These are phyloP conservation scores for Psylliodes chrysocephalus DNA, from an alignment of 2,888 invertebrate genomes.

Conservation along the genomic window DNA sequence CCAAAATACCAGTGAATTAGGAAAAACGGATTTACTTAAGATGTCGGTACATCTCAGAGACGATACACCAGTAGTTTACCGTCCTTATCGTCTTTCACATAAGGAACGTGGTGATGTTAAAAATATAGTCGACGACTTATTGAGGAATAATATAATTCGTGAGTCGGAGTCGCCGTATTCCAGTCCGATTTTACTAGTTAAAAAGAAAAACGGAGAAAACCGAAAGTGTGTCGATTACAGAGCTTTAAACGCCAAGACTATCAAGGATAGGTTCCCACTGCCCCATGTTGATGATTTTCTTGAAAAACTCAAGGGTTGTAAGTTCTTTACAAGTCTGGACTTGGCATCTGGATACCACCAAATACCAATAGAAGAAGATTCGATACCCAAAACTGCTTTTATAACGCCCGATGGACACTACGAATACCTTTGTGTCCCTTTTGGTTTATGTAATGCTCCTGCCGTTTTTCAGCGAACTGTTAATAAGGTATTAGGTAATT, in stretches of 20 bases:
- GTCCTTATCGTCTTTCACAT: constrained; percentile 49
- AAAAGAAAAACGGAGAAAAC: constrained; percentile 45
- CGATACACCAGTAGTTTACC: constrained; percentile 49
- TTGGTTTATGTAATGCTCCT: constrained; percentile 40
- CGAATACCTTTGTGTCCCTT: constrained; percentile 32
- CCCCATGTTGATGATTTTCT: constrained; percentile 56
- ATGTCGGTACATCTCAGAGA: constrained; percentile 45
- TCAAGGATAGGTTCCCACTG: constrained; percentile 54
- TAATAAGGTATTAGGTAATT: constrained; percentile 11
- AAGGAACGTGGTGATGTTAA: constrained; percentile 42
- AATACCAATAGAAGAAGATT: constrained; percentile 49
- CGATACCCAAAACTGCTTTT: constrained; percentile 53
- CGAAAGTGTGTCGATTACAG: constrained; percentile 53
- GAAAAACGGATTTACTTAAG: constrained; percentile 35
- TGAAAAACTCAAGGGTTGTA: constrained; percentile 46
- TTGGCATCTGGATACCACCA: constrained; percentile 53
- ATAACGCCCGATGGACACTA: constrained; percentile 52
- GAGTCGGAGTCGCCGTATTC: constrained; percentile 51
- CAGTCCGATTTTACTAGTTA: constrained; percentile 42
- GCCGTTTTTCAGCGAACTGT: too few species aligned
- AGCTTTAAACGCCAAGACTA: constrained; percentile 52
- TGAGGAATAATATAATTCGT: constrained; percentile 43
- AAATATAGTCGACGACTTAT: constrained; percentile 43
- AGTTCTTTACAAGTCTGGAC: constrained; percentile 53
- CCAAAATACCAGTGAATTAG: constrained; percentile 34